phyloP scores from a whole-genome alignment of 2,797 vertebrate species.

The Tenualosa ilisha region DNA sequence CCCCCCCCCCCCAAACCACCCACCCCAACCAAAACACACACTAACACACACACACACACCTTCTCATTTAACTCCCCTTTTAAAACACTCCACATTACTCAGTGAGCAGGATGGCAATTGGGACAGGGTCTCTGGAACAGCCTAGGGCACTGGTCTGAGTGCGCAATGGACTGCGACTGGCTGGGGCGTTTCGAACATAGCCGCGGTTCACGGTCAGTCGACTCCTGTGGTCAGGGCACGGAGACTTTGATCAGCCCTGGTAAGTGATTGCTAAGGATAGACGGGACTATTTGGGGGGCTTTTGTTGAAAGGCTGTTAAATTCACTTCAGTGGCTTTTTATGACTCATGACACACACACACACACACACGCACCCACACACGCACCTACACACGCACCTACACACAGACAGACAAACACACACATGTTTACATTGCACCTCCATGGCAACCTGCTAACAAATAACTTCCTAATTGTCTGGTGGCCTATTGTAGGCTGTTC shows the following conservation, averaged over 20 bases:
- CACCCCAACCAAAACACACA: no score
- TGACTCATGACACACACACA: conserved; percentile 38
- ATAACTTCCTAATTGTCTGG: background rate
- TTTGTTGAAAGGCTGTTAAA: conserved; percentile 42
- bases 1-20: background rate
- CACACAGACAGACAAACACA: background rate
- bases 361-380: background rate
- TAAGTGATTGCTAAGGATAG: background rate
- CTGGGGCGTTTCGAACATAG: background rate
- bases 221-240: background rate
- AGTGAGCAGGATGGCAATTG: no score
- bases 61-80: no score
- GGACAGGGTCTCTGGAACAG: no score
- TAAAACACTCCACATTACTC: no score
- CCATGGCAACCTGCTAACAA: background rate
- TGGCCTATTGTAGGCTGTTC: background rate
- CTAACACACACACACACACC: no score
- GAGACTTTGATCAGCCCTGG: conserved; percentile 1
- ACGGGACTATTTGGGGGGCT: conserved; percentile 28
- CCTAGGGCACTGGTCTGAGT: no score
- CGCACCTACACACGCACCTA: background rate
- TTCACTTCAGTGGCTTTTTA: conserved; percentile 57
- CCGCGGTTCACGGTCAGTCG: conserved; percentile 5
- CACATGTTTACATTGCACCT: background rate
- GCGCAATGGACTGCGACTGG: no score